These are phyloP conservation scores for Hetaerina americana DNA, from an alignment of 1,140 invertebrate species.

Conservation along the genomic window DNA sequence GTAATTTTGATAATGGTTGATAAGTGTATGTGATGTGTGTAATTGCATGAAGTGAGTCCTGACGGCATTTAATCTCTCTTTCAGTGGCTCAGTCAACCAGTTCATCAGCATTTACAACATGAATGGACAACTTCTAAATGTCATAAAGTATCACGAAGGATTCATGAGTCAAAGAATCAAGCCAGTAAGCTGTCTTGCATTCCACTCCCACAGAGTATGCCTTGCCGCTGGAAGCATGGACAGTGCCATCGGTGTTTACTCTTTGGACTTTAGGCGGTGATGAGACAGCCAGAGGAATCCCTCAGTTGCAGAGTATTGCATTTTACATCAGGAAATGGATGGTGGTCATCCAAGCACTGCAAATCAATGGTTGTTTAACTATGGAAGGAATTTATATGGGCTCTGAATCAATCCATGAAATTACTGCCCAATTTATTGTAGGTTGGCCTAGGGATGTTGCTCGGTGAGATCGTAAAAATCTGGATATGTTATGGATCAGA, in stretches of 20 bases:
- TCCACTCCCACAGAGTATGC: slow-evolving; percentile 68
- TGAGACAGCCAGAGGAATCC: not conserved
- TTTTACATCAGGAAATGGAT: slow-evolving; percentile 2
- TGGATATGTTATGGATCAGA: not conserved
- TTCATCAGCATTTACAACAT: slow-evolving; percentile 66
- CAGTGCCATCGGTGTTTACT: slow-evolving; percentile 62
- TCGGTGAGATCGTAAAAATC: not conserved
- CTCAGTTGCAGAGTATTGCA: not conserved
- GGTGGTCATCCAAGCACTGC: too few relatives aligned
- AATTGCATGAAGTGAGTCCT: too few relatives aligned
- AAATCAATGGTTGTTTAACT: too few relatives aligned
- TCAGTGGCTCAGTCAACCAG: slow-evolving; percentile 69
- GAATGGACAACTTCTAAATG: slow-evolving; percentile 48
- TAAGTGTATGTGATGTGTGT: too few relatives aligned
- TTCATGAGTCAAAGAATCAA: slow-evolving; percentile 80
- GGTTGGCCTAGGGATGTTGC: not conserved
- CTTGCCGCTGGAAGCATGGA: slow-evolving; percentile 68
- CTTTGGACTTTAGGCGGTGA: slow-evolving; percentile 51
- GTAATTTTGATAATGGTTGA: too few relatives aligned
- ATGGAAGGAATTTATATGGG: too few relatives aligned
- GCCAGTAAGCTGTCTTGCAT: slow-evolving; percentile 69
- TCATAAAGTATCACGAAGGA: slow-evolving; percentile 74
- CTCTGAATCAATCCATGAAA: too few relatives aligned
- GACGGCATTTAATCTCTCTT: too few relatives aligned
- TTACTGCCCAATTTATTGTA: not conserved